A percentile compares a stretch with the other conserved stretches of the same genome.
phyloP scores from a whole-genome alignment of 2,888 invertebrate genomes.

The Prosapia bicincta region DNA sequence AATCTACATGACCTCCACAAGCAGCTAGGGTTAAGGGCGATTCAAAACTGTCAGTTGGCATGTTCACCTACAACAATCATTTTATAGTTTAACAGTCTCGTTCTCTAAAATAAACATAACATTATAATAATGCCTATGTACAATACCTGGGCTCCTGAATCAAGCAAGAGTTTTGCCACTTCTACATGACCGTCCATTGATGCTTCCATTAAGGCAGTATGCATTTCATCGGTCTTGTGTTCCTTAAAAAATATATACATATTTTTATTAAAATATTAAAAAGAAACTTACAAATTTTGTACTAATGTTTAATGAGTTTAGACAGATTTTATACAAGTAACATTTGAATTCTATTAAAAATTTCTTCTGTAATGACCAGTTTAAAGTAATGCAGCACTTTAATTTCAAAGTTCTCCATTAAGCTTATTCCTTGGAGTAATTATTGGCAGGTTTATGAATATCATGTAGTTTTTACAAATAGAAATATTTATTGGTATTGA shows the following conservation, averaged over 20 bases:
- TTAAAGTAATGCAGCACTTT: too few relatives aligned
- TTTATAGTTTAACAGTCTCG: neutral
- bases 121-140: neutral
- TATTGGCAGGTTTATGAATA: too few relatives aligned
- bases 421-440: too few relatives aligned
- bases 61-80: conserved; percentile 65
- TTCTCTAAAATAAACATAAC: neutral
- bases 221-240: conserved; percentile 99
- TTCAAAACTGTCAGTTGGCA: conserved; percentile 99
- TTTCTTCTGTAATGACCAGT: too few relatives aligned
- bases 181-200: conserved; percentile 99
- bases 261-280: too few relatives aligned
- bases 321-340: too few relatives aligned
- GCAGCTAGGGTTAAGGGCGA: conserved; percentile 97
- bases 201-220: conserved; percentile 99
- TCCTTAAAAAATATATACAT: conserved; percentile 65
- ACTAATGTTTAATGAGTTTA: too few relatives aligned
- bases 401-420: too few relatives aligned
- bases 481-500: too few relatives aligned
- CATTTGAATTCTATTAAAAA: too few relatives aligned
- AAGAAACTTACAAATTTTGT: too few relatives aligned
- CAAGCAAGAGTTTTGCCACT: conserved; percentile 88
- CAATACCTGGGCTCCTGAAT: conserved; percentile 88
- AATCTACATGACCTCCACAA: conserved; percentile 97
- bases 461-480: too few relatives aligned